These are phyloP conservation scores for Lepetodrilus schrolli DNA, from an alignment of 2,888 invertebrate genomes.

Conservation along the genomic window DNA sequence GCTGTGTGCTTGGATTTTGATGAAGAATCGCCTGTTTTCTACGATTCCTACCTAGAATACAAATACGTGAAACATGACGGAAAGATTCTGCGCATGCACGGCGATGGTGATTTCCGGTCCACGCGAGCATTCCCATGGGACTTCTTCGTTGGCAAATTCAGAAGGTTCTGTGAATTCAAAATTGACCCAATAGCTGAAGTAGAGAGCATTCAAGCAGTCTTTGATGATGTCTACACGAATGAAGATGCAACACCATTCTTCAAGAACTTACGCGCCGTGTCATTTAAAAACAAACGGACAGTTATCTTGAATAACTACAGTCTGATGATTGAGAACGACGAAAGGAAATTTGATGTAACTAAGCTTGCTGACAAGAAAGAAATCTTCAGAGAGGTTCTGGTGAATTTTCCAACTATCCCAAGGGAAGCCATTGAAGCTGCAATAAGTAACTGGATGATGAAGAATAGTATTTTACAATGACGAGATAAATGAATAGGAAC, in stretches of 20 bases:
- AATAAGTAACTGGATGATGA: background rate
- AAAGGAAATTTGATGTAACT: slow-evolving; percentile 22
- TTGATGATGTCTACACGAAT: slow-evolving; percentile 38
- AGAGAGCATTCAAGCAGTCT: slow-evolving; percentile 36
- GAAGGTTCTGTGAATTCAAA: slow-evolving; percentile 40
- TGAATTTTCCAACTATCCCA: background rate
- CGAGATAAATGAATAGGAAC: too few relatives aligned
- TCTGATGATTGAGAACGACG: slow-evolving; percentile 36
- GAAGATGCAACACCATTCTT: slow-evolving; percentile 38
- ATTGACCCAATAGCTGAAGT: slow-evolving; percentile 14
- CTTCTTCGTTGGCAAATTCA: slow-evolving; percentile 37
- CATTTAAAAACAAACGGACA: slow-evolving; percentile 38
- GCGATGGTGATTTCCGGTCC: slow-evolving; percentile 38
- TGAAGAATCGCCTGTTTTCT: slow-evolving; percentile 40
- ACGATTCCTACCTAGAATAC: slow-evolving; percentile 47
- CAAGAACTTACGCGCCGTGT: slow-evolving; percentile 30
- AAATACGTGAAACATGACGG: slow-evolving; percentile 44
- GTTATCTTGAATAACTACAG: slow-evolving; percentile 40
- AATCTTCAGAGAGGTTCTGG: background rate
- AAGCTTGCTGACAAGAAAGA: slow-evolving; percentile 1
- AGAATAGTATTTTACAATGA: too few relatives aligned
- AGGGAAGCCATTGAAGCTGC: background rate
- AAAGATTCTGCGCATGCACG: slow-evolving; percentile 43
- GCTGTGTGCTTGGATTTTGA: slow-evolving; percentile 44
- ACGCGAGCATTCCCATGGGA: background rate